Evolutionary conservation across 2,888 invertebrate genomes (phyloP).

Genomic region (Morpho helenor): DNA sequence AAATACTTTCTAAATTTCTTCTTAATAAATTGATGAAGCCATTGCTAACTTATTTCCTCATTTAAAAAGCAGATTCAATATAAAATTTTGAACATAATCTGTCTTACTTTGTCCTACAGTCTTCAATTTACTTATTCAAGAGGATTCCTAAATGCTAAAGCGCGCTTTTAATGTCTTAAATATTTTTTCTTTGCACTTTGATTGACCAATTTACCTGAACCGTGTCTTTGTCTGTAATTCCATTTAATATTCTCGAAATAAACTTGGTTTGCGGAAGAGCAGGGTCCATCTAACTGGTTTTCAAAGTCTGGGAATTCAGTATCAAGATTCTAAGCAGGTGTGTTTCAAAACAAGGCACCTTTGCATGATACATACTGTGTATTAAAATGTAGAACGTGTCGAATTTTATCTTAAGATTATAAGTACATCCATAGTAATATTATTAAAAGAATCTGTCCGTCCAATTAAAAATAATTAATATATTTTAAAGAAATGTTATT

Average conservation of each 20-base stretch:
- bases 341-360: slow-evolving; percentile 64
- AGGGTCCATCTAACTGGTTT: slow-evolving; percentile 52
- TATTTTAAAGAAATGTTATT: no score
- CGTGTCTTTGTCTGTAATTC: slow-evolving; percentile 25
- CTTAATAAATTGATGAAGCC: no score
- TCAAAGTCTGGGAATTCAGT: slow-evolving; percentile 59
- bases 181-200: slow-evolving; percentile 45
- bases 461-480: no score
- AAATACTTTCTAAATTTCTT: no score
- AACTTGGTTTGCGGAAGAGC: slow-evolving; percentile 30
- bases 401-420: no score
- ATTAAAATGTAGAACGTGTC: neutral
- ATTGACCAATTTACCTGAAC: slow-evolving; percentile 37
- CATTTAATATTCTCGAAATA: slow-evolving; percentile 24
- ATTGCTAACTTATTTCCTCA: no score
- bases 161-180: slow-evolving; percentile 28
- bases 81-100: no score
- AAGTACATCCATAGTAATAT: no score
- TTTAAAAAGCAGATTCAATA: no score
- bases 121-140: no score
- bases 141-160: slow-evolving; percentile 19
- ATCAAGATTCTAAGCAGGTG: slow-evolving; percentile 75
- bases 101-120: no score
- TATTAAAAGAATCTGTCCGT: no score
- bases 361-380: slow-evolving; percentile 43